Base-by-base conservation (phyloP, 2,888 invertebrate genomes). In the Drosophila subsilvestris region DNA sequence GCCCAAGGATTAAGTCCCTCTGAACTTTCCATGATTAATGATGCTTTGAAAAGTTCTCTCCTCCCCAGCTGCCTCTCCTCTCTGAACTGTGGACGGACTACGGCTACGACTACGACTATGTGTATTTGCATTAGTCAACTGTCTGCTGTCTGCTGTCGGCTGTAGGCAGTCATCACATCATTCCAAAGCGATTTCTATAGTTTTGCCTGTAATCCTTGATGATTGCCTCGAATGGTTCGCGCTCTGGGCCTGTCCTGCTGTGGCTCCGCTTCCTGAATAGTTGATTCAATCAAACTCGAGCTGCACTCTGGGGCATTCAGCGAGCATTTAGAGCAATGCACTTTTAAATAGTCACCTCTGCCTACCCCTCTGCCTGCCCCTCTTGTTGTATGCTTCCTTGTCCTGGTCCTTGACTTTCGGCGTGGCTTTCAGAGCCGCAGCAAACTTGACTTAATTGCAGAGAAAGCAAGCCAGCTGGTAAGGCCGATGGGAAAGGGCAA, bases 21-120 rank as follows among this genome's bases (percentile, higher is more conserved):
- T 61, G 66, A 86, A 82, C 79, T 86, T 88, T 76, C 65, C 73
- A 88, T 88, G 83, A 83, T 84, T 84, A 84, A 83, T 83, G 83
- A 86, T 63, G 78, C 80, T 78, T 82, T 87, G 86, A 70, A 79
- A 83, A 86, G 67, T 54, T 66, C 43, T 25, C 25, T 25, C 25
- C 25, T 25, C 25, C 37, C 48, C 29, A 45, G 51, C n/a, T 8
- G 7, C 2, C n/a, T 14, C 18, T 42, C 43, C 37, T 5, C 32
- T 5, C 32, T 12, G 12, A 32, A 5, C 32, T 32, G 5, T 32
- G 32, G 12, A 12, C 12, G 10, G 12, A 32, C 12, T 10, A 1
- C 32, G 18, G 10, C 32, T 37, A 1, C 32, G 18, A 14, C 32
- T 37, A 8, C 45, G 27, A 14, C 22, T 27, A 32, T 20, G 47